Evolutionary conservation across 2,797 vertebrate species (phyloP).

Genomic region (Acipenser oxyrinchus): DNA sequence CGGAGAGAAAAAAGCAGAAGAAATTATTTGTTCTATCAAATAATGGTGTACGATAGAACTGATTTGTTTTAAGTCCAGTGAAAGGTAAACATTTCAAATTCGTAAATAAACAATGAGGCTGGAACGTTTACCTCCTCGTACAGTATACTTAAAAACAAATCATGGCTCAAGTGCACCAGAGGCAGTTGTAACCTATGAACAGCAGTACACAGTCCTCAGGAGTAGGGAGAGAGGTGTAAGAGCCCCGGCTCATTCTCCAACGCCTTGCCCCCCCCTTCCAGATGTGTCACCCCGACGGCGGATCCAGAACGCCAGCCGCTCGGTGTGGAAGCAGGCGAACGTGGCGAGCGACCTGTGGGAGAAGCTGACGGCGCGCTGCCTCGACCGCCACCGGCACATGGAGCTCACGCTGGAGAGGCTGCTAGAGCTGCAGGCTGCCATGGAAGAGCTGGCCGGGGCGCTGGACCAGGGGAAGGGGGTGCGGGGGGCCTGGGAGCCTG

Average conservation of each 20-base stretch:
- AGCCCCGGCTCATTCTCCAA: too few relatives aligned
- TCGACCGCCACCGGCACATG: constrained; percentile 65
- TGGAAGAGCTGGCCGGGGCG: constrained; percentile 56
- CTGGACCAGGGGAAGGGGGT: constrained; percentile 63
- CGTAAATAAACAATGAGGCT: too few relatives aligned
- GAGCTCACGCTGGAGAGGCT: constrained; percentile 62
- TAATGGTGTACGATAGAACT: too few relatives aligned
- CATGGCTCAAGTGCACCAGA: neutral
- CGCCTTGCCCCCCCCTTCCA: constrained; percentile 20
- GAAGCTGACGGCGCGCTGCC: constrained; percentile 59
- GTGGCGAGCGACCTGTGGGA: constrained; percentile 69
- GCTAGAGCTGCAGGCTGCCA: constrained; percentile 60
- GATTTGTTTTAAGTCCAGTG: too few relatives aligned
- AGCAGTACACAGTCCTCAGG: neutral
- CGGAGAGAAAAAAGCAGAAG: too few relatives aligned
- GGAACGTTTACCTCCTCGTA: neutral
- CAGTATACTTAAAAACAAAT: neutral
- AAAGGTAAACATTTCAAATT: too few relatives aligned
- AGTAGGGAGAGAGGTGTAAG: too few relatives aligned
- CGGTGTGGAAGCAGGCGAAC: constrained; percentile 67
- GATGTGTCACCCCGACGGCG: constrained; percentile 60
- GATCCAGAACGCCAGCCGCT: constrained; percentile 62
- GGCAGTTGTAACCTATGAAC: neutral
- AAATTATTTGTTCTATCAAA: too few relatives aligned
- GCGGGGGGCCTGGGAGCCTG: constrained; percentile 65